These are phyloP conservation scores for Caenorhabditis auriculariae DNA, from an alignment of 2,888 invertebrate species.

Conservation along the genomic window DNA sequence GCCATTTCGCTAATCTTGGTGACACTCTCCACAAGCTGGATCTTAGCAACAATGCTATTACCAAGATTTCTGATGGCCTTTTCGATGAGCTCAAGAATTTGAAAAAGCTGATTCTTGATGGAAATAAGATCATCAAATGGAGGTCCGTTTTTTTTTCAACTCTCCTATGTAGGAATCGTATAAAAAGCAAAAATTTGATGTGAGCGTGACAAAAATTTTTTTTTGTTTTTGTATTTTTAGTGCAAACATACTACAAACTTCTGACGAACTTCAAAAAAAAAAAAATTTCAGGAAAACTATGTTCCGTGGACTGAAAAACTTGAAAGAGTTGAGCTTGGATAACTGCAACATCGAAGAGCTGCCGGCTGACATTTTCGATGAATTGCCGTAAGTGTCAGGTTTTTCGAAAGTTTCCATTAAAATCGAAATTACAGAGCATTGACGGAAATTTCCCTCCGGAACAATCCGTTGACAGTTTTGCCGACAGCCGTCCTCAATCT, in stretches of 20 bases:
- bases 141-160: constrained; percentile 3
- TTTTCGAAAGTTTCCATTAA: not conserved
- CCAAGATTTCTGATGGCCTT: constrained; percentile 1
- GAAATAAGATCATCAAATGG: constrained; percentile 19
- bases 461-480: constrained; percentile 36
- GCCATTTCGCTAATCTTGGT: constrained; percentile 10
- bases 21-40: constrained; percentile 28
- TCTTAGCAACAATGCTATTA: constrained; percentile 26
- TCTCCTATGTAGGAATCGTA: not conserved
- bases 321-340: constrained; percentile 49
- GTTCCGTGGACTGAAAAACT: constrained; percentile 40
- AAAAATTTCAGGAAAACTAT: constrained; percentile 18
- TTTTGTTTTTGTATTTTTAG: no score
- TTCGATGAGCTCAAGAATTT: constrained; percentile 26
- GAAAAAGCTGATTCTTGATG: constrained; percentile 41
- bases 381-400: constrained; percentile 49
- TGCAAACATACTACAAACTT: no score
- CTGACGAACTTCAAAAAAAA: not conserved
- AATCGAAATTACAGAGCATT: constrained; percentile 42
- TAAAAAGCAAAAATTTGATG: not conserved
- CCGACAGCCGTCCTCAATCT: constrained; percentile 40
- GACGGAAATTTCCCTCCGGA: constrained; percentile 36
- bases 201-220: no score
- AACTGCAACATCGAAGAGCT: constrained; percentile 32
- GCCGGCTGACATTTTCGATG: constrained; percentile 41